Base-by-base conservation (phyloP, 2,113 vertebrate genomes). In the Nibea coibor region DNA sequence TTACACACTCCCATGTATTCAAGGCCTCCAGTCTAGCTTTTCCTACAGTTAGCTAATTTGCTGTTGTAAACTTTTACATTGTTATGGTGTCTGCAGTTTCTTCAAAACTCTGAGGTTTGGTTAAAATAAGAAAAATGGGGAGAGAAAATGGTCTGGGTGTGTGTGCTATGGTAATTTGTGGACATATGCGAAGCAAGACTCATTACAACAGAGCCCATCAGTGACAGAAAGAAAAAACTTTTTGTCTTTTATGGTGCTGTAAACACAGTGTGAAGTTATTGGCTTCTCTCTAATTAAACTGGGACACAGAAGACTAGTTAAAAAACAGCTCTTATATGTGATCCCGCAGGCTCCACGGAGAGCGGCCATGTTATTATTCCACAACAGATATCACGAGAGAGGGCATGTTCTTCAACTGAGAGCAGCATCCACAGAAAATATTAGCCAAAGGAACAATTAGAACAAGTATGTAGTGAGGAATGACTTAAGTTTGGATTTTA, bases 211-310 rank as follows among this genome's bases (percentile, higher is more conserved):
- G 59, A 64, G 51, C 28, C 43, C 68, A 80, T 85, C 51, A 65
- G 76, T 53, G 51, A 81, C 20, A 53, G 28, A 57, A 51, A 84
- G 48, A 67, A 48, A 75, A 54, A 43, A 39, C 19, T 10, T 53
- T 24, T 53, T 24, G 47, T 78, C 59, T 91, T 87, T 91, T 83
- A 83, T 71, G 70, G 78, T 26, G 72, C 75, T 65, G 76, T 92
- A 86, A 92, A 89, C 72, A 12, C 75, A 70, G 72, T 69, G 78
- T 73, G 75, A 89, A 84, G 85, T 42, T 71, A 43, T 62, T 78
- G 77, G 69, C 47, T 81, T 87, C 73, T 83, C 66, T 83, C 59
- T 86, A 89, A 91, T 91, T 84, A 86, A 81, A 79, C 24, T 0
- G 24, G 72, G 71, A 89, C 82, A 85, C 87, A 53, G 71, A 74